Base-by-base conservation (phyloP, 2,888 invertebrate species). In the Mythimna albipuncta region DNA sequence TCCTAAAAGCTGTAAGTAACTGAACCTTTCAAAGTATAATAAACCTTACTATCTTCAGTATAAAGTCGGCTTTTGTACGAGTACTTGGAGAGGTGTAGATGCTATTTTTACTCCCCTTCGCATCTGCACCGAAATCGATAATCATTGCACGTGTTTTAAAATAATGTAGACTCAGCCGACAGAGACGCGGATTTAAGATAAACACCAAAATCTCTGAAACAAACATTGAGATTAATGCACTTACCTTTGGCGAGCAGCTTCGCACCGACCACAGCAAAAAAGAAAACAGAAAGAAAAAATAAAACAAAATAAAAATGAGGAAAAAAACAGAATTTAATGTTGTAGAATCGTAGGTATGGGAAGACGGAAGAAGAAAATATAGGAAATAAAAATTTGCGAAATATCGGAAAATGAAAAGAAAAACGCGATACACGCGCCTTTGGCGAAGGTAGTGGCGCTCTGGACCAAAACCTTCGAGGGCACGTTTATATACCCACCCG, bases 361-460 rank as follows among this genome's bases (percentile, higher is more conserved):
- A 83, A 86, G 84, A 74, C 67, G 59, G 74, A 58, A 64, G 75
- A 80, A 82, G 81, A 86, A 81, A 79, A 82, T 75, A 83, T 77
- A 83, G 83, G 84, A 85, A 84, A 83, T 85, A 79, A 85, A 76
- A 84, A 67, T 73, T 87, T 79, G 89, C 91, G 92, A 89, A 89
- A 90, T 88, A 87, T 88, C 81, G 88, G 83, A 83, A 85, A 87
- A 82, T 85, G 78, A 84, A 89, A 80, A 87, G 82, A 82, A 89
- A 90, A 82, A 86, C 89, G 87, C 88, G 78, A 78, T 78, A 93
- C 93, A 84, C 91, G 91, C 90, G 85, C 84, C 77, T 87, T 73
- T 76, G 81, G 72, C 92, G 81, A 82, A 75, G 79, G 93, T 93
- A 95, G 92, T 94, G 96, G 96, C 94, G 89, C 96, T 95, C 95